Evolutionary conservation across 2,113 vertebrate genomes (phyloP).

Genomic region (Colossoma macropomum): DNA sequence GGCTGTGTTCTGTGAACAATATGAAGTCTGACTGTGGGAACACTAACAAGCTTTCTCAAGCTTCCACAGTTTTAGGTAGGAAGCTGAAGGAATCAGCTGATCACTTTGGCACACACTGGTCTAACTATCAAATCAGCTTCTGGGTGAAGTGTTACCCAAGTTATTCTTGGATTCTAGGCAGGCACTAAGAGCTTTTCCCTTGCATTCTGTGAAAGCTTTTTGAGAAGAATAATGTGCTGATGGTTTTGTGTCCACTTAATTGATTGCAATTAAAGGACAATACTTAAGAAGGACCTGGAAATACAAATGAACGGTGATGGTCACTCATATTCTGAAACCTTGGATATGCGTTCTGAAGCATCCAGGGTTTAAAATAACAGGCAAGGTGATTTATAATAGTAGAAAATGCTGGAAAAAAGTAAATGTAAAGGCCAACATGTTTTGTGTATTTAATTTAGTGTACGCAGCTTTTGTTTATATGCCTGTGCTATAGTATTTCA

Average conservation of each 20-base stretch:
- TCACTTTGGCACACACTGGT: background rate
- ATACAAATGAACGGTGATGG: background rate
- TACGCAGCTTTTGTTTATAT: no score
- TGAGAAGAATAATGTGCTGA: background rate
- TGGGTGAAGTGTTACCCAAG: constrained; percentile 38
- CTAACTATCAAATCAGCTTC: constrained; percentile 6
- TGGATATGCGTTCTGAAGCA: background rate
- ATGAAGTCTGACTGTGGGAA: background rate
- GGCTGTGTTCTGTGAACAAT: background rate
- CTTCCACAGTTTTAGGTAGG: background rate
- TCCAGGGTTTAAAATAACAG: no score
- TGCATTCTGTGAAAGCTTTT: constrained; percentile 1
- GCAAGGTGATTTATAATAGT: no score
- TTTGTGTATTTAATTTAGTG: no score
- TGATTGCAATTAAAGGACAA: background rate
- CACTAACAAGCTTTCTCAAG: constrained; percentile 1
- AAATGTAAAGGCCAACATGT: no score
- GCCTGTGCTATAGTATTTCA: no score
- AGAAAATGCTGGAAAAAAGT: no score
- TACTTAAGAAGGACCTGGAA: background rate
- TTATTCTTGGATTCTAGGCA: constrained; percentile 52
- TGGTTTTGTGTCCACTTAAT: background rate
- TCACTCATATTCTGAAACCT: background rate
- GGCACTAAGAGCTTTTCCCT: constrained; percentile 20
- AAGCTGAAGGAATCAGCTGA: constrained; percentile 12